phyloP scores from a whole-genome alignment of 2,113 vertebrate species.

The Aphelocoma coerulescens region DNA sequence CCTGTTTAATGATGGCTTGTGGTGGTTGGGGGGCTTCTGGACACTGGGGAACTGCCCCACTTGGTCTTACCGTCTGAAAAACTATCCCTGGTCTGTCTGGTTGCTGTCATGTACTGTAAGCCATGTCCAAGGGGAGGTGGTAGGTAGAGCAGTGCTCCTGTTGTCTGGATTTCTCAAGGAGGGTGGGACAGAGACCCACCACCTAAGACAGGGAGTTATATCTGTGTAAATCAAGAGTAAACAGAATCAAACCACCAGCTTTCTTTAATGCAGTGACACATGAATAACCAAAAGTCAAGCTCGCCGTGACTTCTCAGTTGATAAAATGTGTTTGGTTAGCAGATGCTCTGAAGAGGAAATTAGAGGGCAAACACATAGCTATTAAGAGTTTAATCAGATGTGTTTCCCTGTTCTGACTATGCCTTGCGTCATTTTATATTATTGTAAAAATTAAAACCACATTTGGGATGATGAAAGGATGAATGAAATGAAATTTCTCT shows the following conservation, averaged over 20 bases:
- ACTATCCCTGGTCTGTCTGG: accelerated
- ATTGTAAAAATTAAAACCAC: not conserved
- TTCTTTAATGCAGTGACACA: not conserved
- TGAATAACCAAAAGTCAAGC: not conserved
- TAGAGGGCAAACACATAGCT: not conserved
- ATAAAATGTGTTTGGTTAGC: not conserved
- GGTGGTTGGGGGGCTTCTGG: accelerated
- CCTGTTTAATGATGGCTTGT: accelerated
- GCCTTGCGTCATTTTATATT: not conserved
- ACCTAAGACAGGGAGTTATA: not conserved
- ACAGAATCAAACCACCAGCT: not conserved
- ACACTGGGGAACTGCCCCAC: not conserved
- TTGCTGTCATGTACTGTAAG: accelerated
- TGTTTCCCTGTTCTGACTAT: not conserved
- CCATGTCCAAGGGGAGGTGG: accelerated
- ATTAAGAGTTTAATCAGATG: not conserved
- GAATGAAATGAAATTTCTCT: not conserved
- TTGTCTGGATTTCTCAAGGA: not conserved
- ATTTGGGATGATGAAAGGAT: not conserved
- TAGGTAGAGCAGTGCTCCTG: not conserved
- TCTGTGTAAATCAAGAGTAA: not conserved
- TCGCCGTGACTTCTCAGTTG: not conserved
- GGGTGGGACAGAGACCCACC: not conserved
- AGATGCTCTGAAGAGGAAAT: not conserved
- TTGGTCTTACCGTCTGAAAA: not conserved